phyloP scores from a whole-genome alignment of 2,888 invertebrate species.

The Apamea sordens region DNA sequence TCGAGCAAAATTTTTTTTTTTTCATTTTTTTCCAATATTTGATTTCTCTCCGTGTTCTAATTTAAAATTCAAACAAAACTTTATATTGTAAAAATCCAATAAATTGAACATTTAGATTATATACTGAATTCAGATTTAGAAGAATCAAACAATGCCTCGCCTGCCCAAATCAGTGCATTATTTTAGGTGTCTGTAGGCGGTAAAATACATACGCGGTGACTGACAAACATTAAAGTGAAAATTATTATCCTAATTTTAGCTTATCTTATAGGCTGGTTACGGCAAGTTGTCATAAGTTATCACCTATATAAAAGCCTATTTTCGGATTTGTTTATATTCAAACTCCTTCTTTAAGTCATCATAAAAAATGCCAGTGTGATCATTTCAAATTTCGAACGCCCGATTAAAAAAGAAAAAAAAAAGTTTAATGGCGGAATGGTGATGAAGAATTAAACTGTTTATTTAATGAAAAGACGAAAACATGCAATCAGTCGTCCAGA shows the following conservation, averaged over 20 bases:
- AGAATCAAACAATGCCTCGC: constrained; percentile 32
- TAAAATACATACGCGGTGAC: constrained; percentile 39
- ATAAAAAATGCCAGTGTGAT: constrained; percentile 13
- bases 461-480: constrained; percentile 61
- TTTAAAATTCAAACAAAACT: not conserved
- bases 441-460: constrained; percentile 48
- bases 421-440: constrained; percentile 9
- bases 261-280: constrained; percentile 23
- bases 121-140: not conserved
- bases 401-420: constrained; percentile 35
- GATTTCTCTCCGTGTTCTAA: not conserved
- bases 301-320: constrained; percentile 10
- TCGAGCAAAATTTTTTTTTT: not conserved
- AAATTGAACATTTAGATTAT: not conserved
- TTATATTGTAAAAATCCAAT: not conserved
- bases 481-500: constrained; percentile 49
- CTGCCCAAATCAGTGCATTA: constrained; percentile 41
- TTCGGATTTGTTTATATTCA: constrained; percentile 20
- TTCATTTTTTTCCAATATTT: too few species aligned
- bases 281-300: constrained; percentile 33
- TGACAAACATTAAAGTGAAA: constrained; percentile 35
- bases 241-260: constrained; percentile 38
- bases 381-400: constrained; percentile 18
- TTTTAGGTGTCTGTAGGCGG: constrained; percentile 41
- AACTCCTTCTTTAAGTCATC: constrained; percentile 11